Conservation (phyloP, 2,797 vertebrate genomes). For the Euthynnus affinis region DNA sequence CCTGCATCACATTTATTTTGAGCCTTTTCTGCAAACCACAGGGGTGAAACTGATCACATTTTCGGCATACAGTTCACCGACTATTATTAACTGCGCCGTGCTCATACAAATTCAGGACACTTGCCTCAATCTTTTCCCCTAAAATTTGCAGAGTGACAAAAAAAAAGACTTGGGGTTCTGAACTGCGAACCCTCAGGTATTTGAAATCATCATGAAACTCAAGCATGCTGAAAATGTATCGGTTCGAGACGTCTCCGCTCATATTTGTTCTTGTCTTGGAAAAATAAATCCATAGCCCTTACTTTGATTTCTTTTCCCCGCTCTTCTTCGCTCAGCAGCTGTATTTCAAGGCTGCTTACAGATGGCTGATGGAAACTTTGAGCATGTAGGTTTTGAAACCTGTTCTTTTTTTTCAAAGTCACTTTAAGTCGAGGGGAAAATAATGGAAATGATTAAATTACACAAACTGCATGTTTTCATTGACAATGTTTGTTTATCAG, state of each 20-base stretch:
- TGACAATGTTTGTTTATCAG: background rate
- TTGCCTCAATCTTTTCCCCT: background rate
- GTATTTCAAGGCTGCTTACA: slow-evolving; percentile 17
- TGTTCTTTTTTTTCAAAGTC: slow-evolving; percentile 16
- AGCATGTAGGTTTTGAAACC: background rate
- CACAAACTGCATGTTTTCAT: slow-evolving; percentile 3
- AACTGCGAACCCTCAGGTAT: slow-evolving; percentile 33
- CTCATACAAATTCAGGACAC: slow-evolving; percentile 24
- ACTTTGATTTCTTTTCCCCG: slow-evolving; percentile 24
- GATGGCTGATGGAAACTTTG: slow-evolving; percentile 13
- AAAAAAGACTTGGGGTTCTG: slow-evolving; percentile 15
- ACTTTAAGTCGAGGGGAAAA: background rate
- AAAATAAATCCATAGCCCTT: slow-evolving; percentile 20
- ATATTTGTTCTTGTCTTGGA: slow-evolving; percentile 28
- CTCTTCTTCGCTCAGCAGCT: background rate
- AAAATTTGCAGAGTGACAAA: slow-evolving; percentile 18
- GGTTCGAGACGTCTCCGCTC: background rate
- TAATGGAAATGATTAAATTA: slow-evolving; percentile 7
- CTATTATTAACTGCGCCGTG: background rate
- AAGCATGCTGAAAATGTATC: slow-evolving; percentile 50
- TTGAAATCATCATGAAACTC: slow-evolving; percentile 48
- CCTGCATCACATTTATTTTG: slow-evolving; percentile 43
- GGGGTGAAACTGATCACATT: slow-evolving; percentile 42
- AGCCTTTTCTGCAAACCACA: slow-evolving; percentile 29
- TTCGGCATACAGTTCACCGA: slow-evolving; percentile 4